Evolutionary conservation across 2,113 vertebrate genomes (phyloP).

Genomic region (Cheilinus undulatus): DNA sequence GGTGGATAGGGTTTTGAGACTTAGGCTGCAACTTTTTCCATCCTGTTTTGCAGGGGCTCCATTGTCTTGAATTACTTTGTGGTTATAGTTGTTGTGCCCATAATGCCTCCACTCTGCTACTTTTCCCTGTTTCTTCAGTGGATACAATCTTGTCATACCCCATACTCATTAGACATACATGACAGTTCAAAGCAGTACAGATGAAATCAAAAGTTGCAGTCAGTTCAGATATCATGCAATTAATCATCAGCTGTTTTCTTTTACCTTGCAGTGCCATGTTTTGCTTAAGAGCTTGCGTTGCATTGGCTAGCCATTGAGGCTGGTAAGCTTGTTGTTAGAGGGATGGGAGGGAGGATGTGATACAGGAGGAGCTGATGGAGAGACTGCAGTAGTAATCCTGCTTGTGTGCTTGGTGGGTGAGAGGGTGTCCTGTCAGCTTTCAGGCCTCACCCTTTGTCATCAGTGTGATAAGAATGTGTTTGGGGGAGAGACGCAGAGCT

Average conservation of each 20-base stretch:
- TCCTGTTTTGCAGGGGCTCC: no score
- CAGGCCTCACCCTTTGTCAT: slow-evolving; percentile 35
- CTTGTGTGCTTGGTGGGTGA: slow-evolving; percentile 1
- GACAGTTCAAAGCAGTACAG: background rate
- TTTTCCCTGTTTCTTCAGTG: no score
- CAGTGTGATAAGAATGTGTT: slow-evolving; percentile 48
- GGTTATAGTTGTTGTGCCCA: no score
- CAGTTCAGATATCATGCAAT: background rate
- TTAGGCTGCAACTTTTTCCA: no score
- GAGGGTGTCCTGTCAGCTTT: slow-evolving; percentile 25
- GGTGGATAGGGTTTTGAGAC: no score
- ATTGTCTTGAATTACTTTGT: no score
- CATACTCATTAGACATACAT: no score
- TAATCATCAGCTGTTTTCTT: background rate
- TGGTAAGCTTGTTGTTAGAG: background rate
- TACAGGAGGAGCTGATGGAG: slow-evolving; percentile 32
- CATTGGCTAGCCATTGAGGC: slow-evolving; percentile 15
- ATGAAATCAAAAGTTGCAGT: background rate
- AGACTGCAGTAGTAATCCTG: slow-evolving; percentile 11
- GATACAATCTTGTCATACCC: no score
- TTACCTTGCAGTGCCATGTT: background rate
- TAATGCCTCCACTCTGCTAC: no score
- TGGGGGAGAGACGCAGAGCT: slow-evolving; percentile 4
- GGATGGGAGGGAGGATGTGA: slow-evolving; percentile 9
- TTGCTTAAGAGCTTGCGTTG: no score